Percentiles rank a stretch among this genome's conserved stretches.
phyloP scores from a whole-genome alignment of 2,888 invertebrate species.

The Synergus umbraculus region DNA sequence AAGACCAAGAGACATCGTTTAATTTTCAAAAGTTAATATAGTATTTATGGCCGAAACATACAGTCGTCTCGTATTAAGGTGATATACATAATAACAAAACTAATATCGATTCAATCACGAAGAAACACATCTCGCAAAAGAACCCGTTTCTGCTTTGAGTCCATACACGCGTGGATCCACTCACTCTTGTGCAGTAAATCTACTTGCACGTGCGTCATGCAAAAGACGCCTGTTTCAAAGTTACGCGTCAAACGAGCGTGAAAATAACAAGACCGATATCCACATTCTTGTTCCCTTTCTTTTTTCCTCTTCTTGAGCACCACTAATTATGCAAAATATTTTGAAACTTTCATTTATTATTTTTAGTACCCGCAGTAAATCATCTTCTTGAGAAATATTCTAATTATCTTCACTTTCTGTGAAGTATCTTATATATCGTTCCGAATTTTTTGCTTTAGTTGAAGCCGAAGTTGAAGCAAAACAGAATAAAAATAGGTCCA shows the following conservation, averaged over 20 bases:
- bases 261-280: slow-evolving; percentile 31
- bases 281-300: not conserved
- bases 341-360: not conserved
- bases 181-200: not conserved
- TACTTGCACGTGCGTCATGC: slow-evolving; percentile 13
- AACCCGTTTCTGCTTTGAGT: slow-evolving; percentile 18
- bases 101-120: slow-evolving; percentile 24
- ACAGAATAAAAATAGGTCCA: too few species aligned
- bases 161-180: not conserved
- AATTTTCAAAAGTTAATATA: slow-evolving; percentile 24
- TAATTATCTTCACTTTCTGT: not conserved
- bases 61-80: slow-evolving; percentile 13
- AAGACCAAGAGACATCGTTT: slow-evolving; percentile 21
- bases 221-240: slow-evolving; percentile 14
- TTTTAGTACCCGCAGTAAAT: not conserved
- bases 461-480: too few species aligned
- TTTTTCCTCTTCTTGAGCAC: not conserved
- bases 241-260: slow-evolving; percentile 32
- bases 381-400: not conserved
- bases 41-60: slow-evolving; percentile 25
- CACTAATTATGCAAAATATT: slow-evolving; percentile 3
- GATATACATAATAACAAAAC: slow-evolving; percentile 27
- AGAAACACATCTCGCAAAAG: slow-evolving; percentile 1
- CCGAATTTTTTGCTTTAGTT: not conserved
- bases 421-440: too few species aligned